phyloP scores from a whole-genome alignment of 2,113 vertebrate species.

The Gallinago jamesoni region DNA sequence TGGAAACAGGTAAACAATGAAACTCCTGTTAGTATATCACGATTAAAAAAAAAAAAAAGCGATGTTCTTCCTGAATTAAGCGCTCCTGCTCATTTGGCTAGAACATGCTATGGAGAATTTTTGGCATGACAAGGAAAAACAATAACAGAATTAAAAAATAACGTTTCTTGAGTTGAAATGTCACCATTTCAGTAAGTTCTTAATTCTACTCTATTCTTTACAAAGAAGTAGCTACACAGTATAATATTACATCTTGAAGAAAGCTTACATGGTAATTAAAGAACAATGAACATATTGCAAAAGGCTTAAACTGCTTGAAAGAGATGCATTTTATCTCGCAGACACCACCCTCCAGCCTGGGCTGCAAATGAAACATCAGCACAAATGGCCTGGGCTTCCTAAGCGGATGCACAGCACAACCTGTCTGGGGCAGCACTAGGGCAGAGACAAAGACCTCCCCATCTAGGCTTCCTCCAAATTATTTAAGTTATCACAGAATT shows the following conservation, averaged over 20 bases:
- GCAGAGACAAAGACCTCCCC: not conserved
- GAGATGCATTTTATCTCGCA: not conserved
- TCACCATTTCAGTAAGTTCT: not conserved
- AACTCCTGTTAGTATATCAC: fast-evolving
- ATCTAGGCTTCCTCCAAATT: not conserved
- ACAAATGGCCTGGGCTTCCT: not conserved
- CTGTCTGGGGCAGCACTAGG: not conserved
- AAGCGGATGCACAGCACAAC: not conserved
- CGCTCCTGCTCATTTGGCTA: not conserved
- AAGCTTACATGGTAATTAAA: not conserved
- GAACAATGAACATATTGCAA: not conserved
- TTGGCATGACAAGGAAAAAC: not conserved
- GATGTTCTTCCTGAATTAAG: not conserved
- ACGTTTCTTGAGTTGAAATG: not conserved
- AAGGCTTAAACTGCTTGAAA: not conserved
- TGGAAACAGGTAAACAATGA: not conserved
- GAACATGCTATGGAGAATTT: not conserved
- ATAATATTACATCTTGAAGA: not conserved
- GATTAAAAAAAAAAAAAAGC: not conserved
- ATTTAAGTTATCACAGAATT: not conserved
- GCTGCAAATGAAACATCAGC: not conserved
- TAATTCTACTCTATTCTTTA: not conserved
- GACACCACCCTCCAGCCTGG: not conserved
- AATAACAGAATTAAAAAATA: not conserved
- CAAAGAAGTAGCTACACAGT: not conserved